Conservation (phyloP, 2,113 vertebrate genomes). For the Anoura caudifer region DNA sequence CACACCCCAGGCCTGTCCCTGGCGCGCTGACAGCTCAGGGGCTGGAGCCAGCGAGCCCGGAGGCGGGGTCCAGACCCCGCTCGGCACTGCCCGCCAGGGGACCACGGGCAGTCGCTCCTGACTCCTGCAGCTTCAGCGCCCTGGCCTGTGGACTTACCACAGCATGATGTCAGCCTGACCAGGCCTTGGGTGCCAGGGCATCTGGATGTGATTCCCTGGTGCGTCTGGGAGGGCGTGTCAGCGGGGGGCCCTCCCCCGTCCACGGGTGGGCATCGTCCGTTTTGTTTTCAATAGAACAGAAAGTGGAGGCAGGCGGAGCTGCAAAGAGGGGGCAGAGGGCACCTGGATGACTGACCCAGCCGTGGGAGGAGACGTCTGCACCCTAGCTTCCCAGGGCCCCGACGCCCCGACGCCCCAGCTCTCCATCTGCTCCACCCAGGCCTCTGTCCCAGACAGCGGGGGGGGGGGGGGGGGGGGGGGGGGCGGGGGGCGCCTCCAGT, state of each 20-base stretch:
- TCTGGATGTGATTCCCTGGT: background rate
- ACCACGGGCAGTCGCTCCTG: background rate
- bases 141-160: too few species aligned
- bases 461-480: too few species aligned
- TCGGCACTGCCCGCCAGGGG: background rate
- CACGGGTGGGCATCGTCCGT: too few species aligned
- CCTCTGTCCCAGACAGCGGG: background rate
- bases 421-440: background rate
- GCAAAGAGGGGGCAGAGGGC: too few species aligned
- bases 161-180: background rate
- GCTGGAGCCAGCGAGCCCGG: background rate
- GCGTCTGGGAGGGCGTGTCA: background rate
- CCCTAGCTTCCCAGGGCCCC: background rate
- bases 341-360: accelerated
- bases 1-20: too few species aligned
- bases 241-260: accelerated
- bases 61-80: accelerated
- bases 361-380: accelerated
- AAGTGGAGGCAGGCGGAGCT: background rate
- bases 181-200: background rate
- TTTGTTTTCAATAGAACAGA: background rate
- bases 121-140: background rate
- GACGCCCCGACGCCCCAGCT: background rate
- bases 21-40: accelerated
- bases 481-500: too few species aligned